These are phyloP conservation scores for Tachyglossus aculeatus DNA, from an alignment of 2,797 vertebrate genomes.

Conservation along the genomic window DNA sequence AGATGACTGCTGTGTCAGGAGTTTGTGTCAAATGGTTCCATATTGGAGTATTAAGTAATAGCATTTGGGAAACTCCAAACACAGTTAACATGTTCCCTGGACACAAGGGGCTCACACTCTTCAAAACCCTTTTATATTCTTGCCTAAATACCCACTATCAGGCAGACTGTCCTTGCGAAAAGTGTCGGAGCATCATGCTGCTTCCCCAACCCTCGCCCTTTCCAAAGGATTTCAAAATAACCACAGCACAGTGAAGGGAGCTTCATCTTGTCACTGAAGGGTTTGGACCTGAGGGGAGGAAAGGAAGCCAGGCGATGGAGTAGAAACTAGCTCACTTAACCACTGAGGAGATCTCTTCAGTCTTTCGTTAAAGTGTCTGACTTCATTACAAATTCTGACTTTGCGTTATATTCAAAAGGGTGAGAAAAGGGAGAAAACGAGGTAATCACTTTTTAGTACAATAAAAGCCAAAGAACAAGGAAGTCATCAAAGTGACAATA, in stretches of 20 bases:
- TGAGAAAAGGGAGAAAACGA: neutral
- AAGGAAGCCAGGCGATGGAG: neutral
- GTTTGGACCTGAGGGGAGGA: too few species aligned
- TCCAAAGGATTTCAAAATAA: conserved; percentile 27
- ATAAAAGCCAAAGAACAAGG: neutral
- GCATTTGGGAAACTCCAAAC: too few species aligned
- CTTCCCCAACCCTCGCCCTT: neutral
- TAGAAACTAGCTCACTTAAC: neutral
- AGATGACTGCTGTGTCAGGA: too few species aligned
- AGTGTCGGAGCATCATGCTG: conserved; percentile 31
- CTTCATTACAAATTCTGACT: neutral
- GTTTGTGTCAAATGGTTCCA: too few species aligned
- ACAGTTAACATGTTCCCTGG: too few species aligned
- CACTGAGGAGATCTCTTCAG: neutral
- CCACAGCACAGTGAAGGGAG: conserved; percentile 6
- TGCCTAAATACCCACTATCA: conserved; percentile 2
- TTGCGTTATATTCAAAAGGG: neutral
- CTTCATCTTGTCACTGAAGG: neutral
- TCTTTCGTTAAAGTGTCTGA: neutral
- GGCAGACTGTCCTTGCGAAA: conserved; percentile 40
- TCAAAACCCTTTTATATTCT: neutral
- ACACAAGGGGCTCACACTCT: too few species aligned
- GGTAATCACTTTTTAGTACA: neutral
- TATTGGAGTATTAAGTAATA: too few species aligned
- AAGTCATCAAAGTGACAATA: neutral